phyloP scores from a whole-genome alignment of 2,888 invertebrate species.

The Anthoptus insignis region DNA sequence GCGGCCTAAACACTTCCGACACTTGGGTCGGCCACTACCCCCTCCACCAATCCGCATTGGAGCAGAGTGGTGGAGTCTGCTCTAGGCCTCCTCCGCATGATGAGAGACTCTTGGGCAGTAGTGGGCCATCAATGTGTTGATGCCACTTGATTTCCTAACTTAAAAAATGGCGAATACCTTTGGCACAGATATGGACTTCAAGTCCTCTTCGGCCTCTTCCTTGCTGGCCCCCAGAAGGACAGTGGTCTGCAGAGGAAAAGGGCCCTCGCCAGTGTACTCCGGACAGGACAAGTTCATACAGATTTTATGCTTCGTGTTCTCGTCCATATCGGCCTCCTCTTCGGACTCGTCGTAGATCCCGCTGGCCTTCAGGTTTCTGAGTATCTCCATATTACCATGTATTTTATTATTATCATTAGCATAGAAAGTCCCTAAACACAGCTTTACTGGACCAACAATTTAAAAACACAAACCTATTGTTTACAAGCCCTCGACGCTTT shows the following conservation, averaged over 20 bases:
- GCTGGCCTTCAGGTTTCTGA: slow-evolving; percentile 63
- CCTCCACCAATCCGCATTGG: no score
- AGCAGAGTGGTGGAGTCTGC: no score
- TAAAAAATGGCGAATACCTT: no score
- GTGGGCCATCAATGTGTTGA: no score
- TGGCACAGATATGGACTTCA: slow-evolving; percentile 17
- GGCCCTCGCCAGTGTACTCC: slow-evolving; percentile 57
- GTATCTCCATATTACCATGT: no score
- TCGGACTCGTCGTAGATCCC: slow-evolving; percentile 61
- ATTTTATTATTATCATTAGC: no score
- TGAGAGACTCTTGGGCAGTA: no score
- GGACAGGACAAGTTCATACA: slow-evolving; percentile 74
- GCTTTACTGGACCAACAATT: not conserved
- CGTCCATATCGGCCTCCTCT: slow-evolving; percentile 52
- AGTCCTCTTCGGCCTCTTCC: slow-evolving; percentile 41
- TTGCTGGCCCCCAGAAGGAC: slow-evolving; percentile 49
- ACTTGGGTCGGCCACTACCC: no score
- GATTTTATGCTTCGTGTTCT: slow-evolving; percentile 61
- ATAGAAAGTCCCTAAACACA: no score
- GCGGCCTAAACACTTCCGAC: no score
- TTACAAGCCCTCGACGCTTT: slow-evolving; percentile 34
- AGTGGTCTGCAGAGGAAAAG: slow-evolving; percentile 51
- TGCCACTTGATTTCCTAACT: no score
- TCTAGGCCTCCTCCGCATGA: no score
- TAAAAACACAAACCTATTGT: slow-evolving; percentile 18